Evolutionary conservation across 2,888 invertebrate species (phyloP).

Genomic region (Octodonta nipae): DNA sequence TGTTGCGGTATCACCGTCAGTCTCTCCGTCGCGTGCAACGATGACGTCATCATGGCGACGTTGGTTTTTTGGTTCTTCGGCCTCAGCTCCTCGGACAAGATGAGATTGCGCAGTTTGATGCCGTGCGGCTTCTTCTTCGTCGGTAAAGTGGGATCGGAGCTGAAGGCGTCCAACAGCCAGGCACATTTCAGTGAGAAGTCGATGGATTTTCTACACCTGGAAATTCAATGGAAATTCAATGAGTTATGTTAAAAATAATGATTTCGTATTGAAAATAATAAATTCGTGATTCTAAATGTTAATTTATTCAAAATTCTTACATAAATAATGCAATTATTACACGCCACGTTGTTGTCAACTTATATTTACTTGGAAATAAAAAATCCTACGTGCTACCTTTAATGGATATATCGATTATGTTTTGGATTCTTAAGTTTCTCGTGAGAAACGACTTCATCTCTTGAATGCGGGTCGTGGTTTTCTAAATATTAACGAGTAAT

Average conservation of each 20-base stretch:
- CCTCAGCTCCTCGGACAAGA: constrained; percentile 52
- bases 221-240: constrained; percentile 15
- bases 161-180: constrained; percentile 92
- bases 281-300: too few species aligned
- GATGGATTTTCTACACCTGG: constrained; percentile 81
- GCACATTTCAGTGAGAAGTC: constrained; percentile 93
- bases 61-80: constrained; percentile 20
- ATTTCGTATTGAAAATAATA: neutral
- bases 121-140: constrained; percentile 62
- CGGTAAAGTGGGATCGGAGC: constrained; percentile 55
- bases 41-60: constrained; percentile 14
- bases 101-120: constrained; percentile 59
- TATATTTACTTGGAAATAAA: too few species aligned
- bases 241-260: constrained; percentile 8
- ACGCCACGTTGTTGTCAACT: too few species aligned
- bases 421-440: too few species aligned
- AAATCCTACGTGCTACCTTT: too few species aligned
- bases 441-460: too few species aligned
- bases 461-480: too few species aligned
- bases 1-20: constrained; percentile 23
- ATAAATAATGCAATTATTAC: too few species aligned
- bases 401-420: too few species aligned
- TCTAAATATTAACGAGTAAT: too few species aligned
- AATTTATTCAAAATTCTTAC: too few species aligned
- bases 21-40: constrained; percentile 26